Evolutionary conservation across 2,888 invertebrate genomes (phyloP).

Genomic region (Cephus pulcher): DNA sequence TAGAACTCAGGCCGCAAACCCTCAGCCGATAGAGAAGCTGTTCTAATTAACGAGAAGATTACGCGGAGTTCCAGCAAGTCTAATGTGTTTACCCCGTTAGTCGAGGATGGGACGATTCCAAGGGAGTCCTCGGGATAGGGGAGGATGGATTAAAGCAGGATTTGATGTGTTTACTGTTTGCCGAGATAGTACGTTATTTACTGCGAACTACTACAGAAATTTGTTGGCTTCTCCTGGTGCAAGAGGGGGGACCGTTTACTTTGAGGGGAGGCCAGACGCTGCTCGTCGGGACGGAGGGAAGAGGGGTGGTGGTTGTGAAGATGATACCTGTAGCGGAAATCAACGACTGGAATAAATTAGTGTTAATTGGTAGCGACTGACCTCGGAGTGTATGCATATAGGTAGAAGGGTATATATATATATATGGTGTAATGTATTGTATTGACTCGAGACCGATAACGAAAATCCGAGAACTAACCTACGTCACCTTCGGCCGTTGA

Average conservation of each 20-base stretch:
- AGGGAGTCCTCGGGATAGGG: background rate
- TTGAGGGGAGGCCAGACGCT: background rate
- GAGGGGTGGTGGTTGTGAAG: too few species aligned
- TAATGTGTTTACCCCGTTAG: constrained; percentile 7
- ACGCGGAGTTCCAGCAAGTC: background rate
- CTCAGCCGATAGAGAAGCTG: background rate
- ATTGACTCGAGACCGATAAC: too few species aligned
- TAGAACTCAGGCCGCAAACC: background rate
- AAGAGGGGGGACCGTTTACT: background rate
- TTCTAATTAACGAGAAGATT: constrained; percentile 7
- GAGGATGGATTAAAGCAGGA: background rate
- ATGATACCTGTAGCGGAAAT: background rate
- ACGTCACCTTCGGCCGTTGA: too few species aligned
- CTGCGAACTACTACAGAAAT: background rate
- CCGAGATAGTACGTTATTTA: background rate
- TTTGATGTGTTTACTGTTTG: constrained; percentile 3
- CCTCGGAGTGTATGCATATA: background rate
- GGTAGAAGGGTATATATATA: too few species aligned
- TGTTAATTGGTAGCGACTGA: too few species aligned
- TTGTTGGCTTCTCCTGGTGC: background rate
- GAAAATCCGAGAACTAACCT: too few species aligned
- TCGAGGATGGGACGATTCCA: background rate
- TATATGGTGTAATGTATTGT: too few species aligned
- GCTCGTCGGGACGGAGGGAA: background rate
- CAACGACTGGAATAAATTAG: background rate